Evolutionary conservation across 2,113 vertebrate species (phyloP).

Genomic region (Microcebus ravelobensis): DNA sequence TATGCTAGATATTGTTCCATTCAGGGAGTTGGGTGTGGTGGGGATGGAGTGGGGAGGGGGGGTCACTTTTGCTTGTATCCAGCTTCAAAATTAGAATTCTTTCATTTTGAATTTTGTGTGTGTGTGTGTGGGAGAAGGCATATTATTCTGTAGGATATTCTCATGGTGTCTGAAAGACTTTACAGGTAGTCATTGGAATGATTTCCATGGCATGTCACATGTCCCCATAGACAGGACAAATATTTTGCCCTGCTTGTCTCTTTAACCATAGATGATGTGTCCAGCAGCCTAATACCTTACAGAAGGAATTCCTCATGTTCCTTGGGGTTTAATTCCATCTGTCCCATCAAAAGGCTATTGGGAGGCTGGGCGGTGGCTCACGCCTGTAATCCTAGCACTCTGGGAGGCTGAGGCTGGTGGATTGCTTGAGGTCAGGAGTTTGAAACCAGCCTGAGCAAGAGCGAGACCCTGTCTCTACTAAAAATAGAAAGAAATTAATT

Average conservation of each 20-base stretch:
- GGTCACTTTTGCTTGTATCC: not conserved
- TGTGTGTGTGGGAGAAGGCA: not conserved
- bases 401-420: too few relatives aligned
- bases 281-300: not conserved
- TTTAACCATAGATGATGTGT: not conserved
- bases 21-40: not conserved
- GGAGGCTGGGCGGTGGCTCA: too few relatives aligned
- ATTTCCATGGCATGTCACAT: not conserved
- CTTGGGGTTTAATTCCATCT: not conserved
- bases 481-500: too few relatives aligned
- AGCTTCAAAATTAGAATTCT: not conserved
- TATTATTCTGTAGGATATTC: not conserved
- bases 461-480: too few relatives aligned
- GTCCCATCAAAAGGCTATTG: not conserved
- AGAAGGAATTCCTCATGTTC: not conserved
- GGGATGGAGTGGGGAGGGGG: rapidly evolving
- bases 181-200: not conserved
- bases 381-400: too few relatives aligned
- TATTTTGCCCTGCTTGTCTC: not conserved
- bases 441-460: too few relatives aligned
- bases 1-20: not conserved
- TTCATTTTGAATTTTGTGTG: not conserved
- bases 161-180: not conserved
- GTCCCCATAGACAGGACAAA: not conserved
- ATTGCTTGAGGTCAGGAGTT: too few relatives aligned